Conservation (phyloP, 2,888 invertebrate genomes). For the Lepidocyrtoides sp. region DNA sequence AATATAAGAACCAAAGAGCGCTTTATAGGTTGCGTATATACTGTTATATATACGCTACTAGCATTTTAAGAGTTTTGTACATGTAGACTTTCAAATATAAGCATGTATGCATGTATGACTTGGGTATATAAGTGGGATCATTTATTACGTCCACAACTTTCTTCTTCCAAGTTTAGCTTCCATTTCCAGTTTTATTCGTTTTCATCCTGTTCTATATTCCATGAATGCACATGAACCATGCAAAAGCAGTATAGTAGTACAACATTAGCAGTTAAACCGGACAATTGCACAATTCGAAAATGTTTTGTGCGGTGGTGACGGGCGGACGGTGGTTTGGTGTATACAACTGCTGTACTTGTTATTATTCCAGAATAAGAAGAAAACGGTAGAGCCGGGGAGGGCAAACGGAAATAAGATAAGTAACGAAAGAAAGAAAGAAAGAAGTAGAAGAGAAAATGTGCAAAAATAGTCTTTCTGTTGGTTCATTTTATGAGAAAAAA, state of each 20-base stretch:
- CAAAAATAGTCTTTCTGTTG: slow-evolving; percentile 59
- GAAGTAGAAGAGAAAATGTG: slow-evolving; percentile 55
- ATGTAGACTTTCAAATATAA: too few species aligned
- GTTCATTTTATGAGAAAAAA: slow-evolving; percentile 75
- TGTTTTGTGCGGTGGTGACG: slow-evolving; percentile 29
- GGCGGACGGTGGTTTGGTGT: slow-evolving; percentile 23
- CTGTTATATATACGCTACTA: neutral
- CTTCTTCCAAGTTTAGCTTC: neutral
- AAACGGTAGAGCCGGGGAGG: neutral
- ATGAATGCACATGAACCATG: slow-evolving; percentile 24
- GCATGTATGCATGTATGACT: neutral
- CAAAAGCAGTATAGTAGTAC: slow-evolving; percentile 4
- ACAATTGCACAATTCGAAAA: slow-evolving; percentile 72
- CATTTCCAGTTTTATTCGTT: slow-evolving; percentile 44
- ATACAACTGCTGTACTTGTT: too few species aligned
- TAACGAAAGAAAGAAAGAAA: slow-evolving; percentile 4
- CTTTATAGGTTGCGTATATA: too few species aligned
- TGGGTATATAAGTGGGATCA: neutral
- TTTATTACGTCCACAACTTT: slow-evolving; percentile 35
- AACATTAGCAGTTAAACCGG: slow-evolving; percentile 69
- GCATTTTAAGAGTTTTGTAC: too few species aligned
- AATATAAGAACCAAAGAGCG: too few species aligned
- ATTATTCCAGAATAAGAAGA: neutral
- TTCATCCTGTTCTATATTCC: slow-evolving; percentile 50
- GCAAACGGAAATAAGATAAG: slow-evolving; percentile 72